phyloP scores from a whole-genome alignment of 1,140 invertebrate species.

The Macrobrachium rosenbergii region DNA sequence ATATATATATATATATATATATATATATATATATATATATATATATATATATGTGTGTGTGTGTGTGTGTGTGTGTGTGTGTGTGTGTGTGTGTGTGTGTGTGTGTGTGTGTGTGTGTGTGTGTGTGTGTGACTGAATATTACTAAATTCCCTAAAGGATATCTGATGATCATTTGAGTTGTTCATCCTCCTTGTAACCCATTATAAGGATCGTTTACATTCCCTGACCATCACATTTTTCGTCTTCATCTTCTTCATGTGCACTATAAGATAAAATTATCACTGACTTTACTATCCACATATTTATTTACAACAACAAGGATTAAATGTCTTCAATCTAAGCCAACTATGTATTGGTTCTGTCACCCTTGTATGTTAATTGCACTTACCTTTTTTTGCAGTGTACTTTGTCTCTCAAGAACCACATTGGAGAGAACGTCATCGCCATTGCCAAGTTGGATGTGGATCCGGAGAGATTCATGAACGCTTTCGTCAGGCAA shows the following conservation, averaged over 20 bases:
- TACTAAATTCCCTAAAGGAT: neutral
- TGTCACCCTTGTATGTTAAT: neutral
- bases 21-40: neutral
- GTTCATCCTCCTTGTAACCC: too few species aligned
- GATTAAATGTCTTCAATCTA: too few species aligned
- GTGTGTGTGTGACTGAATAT: neutral
- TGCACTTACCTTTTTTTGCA: neutral
- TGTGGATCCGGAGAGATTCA: conserved; percentile 45
- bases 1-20: neutral
- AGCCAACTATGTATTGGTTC: too few species aligned
- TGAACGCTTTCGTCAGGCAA: conserved; percentile 54
- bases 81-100: neutral
- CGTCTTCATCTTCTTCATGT: too few species aligned
- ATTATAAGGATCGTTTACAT: too few species aligned
- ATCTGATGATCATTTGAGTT: neutral
- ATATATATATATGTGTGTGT: neutral
- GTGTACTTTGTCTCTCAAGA: conserved; percentile 55
- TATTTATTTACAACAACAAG: too few species aligned
- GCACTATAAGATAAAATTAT: too few species aligned
- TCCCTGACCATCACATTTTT: too few species aligned
- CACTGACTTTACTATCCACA: too few species aligned
- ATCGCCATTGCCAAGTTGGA: conserved; percentile 55
- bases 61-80: neutral
- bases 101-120: conserved; percentile 14
- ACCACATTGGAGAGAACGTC: conserved; percentile 65